Percentiles rank a stretch among this genome's conserved stretches.
phyloP scores from a whole-genome alignment of 2,797 vertebrate species.

The Acropternis orthonyx region DNA sequence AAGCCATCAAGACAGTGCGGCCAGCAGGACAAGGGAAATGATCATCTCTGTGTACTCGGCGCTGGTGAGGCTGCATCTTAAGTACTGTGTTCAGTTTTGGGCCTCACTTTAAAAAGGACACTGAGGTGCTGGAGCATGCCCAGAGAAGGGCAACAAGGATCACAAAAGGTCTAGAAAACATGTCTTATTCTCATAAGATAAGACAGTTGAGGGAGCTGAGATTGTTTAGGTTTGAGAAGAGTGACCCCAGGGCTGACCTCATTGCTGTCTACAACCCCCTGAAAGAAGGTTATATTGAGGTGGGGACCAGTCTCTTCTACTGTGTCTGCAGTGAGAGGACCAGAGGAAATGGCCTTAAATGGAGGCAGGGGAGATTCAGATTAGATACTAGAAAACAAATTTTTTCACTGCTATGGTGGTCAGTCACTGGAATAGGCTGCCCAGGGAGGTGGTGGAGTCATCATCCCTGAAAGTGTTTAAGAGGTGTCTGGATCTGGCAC shows the following conservation, averaged over 20 bases:
- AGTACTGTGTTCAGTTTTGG: background rate
- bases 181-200: too few relatives aligned
- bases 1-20: too few relatives aligned
- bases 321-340: background rate
- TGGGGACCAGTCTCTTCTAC: too few relatives aligned
- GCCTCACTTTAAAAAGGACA: background rate
- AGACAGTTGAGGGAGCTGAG: background rate
- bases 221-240: background rate
- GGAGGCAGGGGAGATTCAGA: background rate
- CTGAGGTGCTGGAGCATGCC: background rate
- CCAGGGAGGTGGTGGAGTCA: background rate
- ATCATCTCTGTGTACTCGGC: fast-evolving
- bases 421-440: background rate
- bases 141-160: background rate
- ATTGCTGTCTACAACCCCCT: fast-evolving
- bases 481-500: background rate
- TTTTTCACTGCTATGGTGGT: fast-evolving
- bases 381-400: background rate
- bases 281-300: background rate
- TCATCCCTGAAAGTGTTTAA: background rate
- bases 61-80: background rate
- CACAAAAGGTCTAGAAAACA: background rate
- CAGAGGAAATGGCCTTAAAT: background rate
- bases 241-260: background rate
- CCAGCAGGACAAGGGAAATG: background rate